Evolutionary conservation across 2,797 vertebrate species (phyloP).

Genomic region (Halcyon chelicuti): DNA sequence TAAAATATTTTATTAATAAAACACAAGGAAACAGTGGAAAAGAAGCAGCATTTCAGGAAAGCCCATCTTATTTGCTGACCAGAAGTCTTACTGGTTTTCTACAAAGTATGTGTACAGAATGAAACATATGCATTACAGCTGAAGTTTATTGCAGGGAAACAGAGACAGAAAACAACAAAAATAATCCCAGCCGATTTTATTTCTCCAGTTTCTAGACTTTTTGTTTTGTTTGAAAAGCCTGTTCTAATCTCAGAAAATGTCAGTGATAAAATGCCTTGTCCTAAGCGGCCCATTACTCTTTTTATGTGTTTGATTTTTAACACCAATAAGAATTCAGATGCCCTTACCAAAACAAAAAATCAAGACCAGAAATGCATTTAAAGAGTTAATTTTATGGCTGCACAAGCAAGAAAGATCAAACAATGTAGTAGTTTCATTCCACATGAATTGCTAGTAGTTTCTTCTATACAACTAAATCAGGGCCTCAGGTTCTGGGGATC

Average conservation of each 20-base stretch:
- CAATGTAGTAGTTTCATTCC: background rate
- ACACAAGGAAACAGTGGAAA: background rate
- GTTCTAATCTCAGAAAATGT: background rate
- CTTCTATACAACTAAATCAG: background rate
- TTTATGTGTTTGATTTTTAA: background rate
- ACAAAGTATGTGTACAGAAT: background rate
- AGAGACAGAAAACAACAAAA: background rate
- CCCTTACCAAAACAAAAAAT: constrained; percentile 20
- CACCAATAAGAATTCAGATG: background rate
- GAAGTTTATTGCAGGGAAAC: background rate
- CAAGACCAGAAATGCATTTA: constrained; percentile 49
- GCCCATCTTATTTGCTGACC: background rate
- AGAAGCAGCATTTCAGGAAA: background rate
- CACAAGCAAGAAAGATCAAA: constrained; percentile 19
- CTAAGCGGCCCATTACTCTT: background rate
- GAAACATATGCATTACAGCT: background rate
- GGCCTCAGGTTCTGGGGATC: background rate
- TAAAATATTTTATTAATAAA: constrained; percentile 1
- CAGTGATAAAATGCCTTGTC: constrained; percentile 6
- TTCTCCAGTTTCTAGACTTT: background rate
- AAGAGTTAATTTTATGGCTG: constrained; percentile 46
- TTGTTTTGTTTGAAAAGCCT: background rate
- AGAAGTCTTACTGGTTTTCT: background rate
- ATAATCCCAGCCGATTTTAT: background rate
- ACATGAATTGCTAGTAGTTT: background rate